These are phyloP conservation scores for Empis stercorea DNA, from an alignment of 2,888 invertebrate species.

Conservation along the genomic window DNA sequence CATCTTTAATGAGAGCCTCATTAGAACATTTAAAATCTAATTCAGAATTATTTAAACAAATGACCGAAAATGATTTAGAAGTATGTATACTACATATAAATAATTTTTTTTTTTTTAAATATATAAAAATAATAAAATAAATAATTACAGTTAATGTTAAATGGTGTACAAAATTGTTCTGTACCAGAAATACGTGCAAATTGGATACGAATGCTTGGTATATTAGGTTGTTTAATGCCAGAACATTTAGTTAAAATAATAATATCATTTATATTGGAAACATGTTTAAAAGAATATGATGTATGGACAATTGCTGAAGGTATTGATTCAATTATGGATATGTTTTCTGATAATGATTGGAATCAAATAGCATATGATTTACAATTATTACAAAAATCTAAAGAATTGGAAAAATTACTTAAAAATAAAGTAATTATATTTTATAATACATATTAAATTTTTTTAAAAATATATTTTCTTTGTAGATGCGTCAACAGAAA, in stretches of 20 bases:
- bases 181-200: constrained; percentile 45
- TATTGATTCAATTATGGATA: constrained; percentile 60
- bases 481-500: constrained; percentile 51
- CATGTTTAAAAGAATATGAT: constrained; percentile 41
- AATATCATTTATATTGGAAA: constrained; percentile 48
- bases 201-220: constrained; percentile 45
- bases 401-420: constrained; percentile 44
- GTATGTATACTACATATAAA: constrained; percentile 12
- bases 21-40: constrained; percentile 49
- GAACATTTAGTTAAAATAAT: constrained; percentile 32
- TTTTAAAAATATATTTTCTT: constrained; percentile 2
- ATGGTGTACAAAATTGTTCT: constrained; percentile 41
- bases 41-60: constrained; percentile 40
- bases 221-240: constrained; percentile 39
- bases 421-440: constrained; percentile 46
- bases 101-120: no score
- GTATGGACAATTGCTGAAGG: constrained; percentile 64
- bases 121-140: no score
- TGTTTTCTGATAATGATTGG: constrained; percentile 64
- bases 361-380: constrained; percentile 50
- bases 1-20: constrained; percentile 61
- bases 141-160: constrained; percentile 38
- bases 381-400: constrained; percentile 48
- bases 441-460: background rate
- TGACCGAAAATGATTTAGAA: constrained; percentile 45